A percentile compares a stretch with the other conserved stretches of the same genome.
Conservation (phyloP, 2,888 invertebrate species). For the Helobdella robusta region DNA sequence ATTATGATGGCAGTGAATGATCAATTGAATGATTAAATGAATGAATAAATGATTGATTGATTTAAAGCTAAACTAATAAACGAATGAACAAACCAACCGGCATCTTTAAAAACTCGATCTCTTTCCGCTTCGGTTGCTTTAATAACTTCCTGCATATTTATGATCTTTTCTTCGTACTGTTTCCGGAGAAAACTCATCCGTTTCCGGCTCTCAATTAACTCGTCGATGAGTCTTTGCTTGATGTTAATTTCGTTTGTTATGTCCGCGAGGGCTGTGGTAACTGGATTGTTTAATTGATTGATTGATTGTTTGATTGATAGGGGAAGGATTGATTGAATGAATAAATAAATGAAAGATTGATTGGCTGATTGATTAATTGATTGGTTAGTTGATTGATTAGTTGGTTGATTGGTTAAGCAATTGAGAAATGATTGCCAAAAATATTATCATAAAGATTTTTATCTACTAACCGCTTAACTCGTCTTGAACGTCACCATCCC, state of each 20-base stretch:
- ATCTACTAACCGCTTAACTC: too few species aligned
- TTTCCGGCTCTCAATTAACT: conserved; percentile 77
- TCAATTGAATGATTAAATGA: not conserved
- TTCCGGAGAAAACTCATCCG: conserved; percentile 72
- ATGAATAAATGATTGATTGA: not conserved
- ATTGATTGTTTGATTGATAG: too few species aligned
- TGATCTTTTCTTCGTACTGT: conserved; percentile 84
- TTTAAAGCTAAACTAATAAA: not conserved
- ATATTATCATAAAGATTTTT: too few species aligned
- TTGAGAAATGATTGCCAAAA: too few species aligned
- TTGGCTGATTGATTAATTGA: too few species aligned
- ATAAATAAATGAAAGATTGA: too few species aligned
- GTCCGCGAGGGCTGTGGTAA: conserved; percentile 74
- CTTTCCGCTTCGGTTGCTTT: conserved; percentile 78
- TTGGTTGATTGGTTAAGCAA: too few species aligned
- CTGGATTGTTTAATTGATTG: too few species aligned
- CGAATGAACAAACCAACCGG: conserved; percentile 28
- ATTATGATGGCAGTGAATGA: not conserved
- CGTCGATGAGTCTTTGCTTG: conserved; percentile 85
- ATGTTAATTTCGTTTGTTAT: conserved; percentile 86
- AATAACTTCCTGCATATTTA: conserved; percentile 72
- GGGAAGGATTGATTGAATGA: too few species aligned
- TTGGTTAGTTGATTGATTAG: too few species aligned
- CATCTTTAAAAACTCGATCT: conserved; percentile 65
- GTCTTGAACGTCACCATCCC: too few species aligned